Conservation (phyloP, 2,888 invertebrate species). For the Marronus borbonicus region DNA sequence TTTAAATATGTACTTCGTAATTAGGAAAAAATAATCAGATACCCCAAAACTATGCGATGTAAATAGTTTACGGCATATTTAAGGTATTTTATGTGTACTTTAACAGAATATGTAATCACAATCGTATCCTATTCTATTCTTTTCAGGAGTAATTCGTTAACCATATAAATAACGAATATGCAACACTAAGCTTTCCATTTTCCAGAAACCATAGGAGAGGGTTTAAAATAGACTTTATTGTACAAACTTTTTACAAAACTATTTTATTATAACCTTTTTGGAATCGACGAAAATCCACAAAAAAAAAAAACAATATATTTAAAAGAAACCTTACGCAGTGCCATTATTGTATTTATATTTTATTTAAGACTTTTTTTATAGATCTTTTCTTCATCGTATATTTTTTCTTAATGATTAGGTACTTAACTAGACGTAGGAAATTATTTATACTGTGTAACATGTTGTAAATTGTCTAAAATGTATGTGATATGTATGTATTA, state of each 20-base stretch:
- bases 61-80: constrained; percentile 17
- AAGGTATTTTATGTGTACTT: not conserved
- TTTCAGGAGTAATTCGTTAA: too few relatives aligned
- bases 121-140: too few relatives aligned
- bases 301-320: not conserved
- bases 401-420: constrained; percentile 42
- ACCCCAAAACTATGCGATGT: not conserved
- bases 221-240: constrained; percentile 56
- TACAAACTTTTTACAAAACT: constrained; percentile 38
- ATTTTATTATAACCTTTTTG: constrained; percentile 2
- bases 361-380: constrained; percentile 40
- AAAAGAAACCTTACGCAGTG: constrained; percentile 44
- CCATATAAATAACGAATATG: not conserved
- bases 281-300: constrained; percentile 7
- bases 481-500: constrained; percentile 51
- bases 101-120: constrained; percentile 1
- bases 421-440: constrained; percentile 32
- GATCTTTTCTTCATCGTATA: constrained; percentile 46
- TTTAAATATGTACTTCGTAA: constrained; percentile 20
- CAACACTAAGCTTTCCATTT: not conserved
- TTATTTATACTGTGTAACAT: constrained; percentile 44
- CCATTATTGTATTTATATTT: constrained; percentile 41
- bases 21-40: constrained; percentile 18
- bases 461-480: constrained; percentile 50
- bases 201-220: constrained; percentile 56